Evolutionary conservation across 2,113 vertebrate species (phyloP).

Genomic region (Oriolus oriolus): DNA sequence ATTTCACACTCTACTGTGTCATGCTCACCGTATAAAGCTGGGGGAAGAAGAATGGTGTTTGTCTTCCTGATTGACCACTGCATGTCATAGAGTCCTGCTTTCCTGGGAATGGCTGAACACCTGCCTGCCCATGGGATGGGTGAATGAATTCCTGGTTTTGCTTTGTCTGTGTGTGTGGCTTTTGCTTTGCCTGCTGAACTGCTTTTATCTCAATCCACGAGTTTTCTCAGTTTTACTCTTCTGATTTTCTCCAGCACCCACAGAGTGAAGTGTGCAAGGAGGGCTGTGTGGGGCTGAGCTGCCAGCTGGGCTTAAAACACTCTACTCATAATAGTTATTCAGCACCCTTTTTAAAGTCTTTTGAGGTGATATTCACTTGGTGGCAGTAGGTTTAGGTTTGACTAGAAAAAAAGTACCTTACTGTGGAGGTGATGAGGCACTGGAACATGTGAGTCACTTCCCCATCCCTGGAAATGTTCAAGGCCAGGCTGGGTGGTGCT

Average conservation of each 20-base stretch:
- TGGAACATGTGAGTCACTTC: background rate
- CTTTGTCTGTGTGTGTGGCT: background rate
- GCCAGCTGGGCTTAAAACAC: background rate
- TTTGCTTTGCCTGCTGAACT: background rate
- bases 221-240: background rate
- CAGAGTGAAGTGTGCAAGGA: background rate
- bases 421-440: background rate
- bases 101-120: background rate
- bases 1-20: background rate
- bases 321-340: background rate
- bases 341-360: accelerated
- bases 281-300: accelerated
- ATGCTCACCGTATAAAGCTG: too few relatives aligned
- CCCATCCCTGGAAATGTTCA: background rate
- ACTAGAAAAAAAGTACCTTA: background rate
- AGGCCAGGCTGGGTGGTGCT: too few relatives aligned
- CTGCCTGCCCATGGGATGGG: background rate
- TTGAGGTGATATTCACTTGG: background rate
- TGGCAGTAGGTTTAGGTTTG: background rate
- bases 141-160: background rate
- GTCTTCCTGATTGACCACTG: background rate
- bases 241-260: accelerated
- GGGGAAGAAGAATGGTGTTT: accelerated
- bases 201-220: background rate
- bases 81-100: background rate